These are phyloP conservation scores for Ophioninae sp. DNA, from an alignment of 2,888 invertebrate genomes.

Conservation along the genomic window DNA sequence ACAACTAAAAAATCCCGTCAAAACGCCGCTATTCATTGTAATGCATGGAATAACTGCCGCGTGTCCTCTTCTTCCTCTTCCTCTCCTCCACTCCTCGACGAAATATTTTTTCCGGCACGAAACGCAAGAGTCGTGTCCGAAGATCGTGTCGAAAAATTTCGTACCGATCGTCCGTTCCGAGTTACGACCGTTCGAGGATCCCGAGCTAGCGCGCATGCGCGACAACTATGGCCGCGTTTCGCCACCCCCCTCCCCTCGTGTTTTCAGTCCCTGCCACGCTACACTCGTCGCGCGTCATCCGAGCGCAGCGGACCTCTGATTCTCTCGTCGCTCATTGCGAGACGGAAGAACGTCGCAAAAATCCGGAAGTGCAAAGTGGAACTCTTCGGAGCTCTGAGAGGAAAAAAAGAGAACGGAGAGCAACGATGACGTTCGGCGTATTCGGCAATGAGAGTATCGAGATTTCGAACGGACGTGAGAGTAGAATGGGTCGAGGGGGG, in stretches of 20 bases:
- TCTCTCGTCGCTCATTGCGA: not conserved
- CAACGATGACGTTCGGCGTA: not conserved
- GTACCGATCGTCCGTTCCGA: not conserved
- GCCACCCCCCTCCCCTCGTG: not conserved
- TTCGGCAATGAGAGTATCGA: not conserved
- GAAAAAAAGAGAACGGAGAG: not conserved
- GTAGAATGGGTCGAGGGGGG: not conserved
- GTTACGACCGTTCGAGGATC: not conserved
- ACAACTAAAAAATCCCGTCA: too few species aligned
- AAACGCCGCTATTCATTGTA: too few species aligned
- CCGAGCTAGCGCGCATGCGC: not conserved
- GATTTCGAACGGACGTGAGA: conserved; percentile 2
- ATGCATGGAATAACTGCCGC: too few species aligned
- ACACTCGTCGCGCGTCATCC: not conserved
- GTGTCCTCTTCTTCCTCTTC: too few species aligned
- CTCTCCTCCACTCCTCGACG: too few species aligned
- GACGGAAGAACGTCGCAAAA: not conserved
- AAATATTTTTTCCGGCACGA: not conserved
- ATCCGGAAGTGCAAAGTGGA: conserved; percentile 51
- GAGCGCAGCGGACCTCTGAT: not conserved
- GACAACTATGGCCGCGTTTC: not conserved
- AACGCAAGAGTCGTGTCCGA: not conserved
- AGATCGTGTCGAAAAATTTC: not conserved
- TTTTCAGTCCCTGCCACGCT: not conserved
- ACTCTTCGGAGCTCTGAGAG: not conserved